Conservation (phyloP, 1,140 invertebrate genomes). For the Anadara kagoshimensis region DNA sequence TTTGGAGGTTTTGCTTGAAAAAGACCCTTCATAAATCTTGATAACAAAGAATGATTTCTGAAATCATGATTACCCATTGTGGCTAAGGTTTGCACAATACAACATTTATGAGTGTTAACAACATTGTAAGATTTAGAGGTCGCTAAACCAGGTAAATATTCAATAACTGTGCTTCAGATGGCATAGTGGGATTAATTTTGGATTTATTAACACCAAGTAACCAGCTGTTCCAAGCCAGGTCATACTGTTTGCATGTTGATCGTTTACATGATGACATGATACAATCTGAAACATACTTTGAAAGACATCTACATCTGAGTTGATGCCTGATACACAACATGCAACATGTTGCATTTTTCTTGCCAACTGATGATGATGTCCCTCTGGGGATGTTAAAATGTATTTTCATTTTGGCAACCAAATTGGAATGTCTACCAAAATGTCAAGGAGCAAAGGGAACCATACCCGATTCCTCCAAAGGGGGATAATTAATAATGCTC, state of each 20-base stretch:
- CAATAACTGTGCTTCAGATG: conserved; percentile 5
- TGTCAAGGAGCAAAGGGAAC: neutral
- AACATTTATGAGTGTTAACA: neutral
- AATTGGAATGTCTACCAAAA: neutral
- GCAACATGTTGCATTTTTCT: neutral
- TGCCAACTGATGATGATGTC: neutral
- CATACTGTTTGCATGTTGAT: no score
- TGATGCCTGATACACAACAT: neutral
- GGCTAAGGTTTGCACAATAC: no score
- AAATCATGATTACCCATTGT: no score
- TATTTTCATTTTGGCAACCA: no score
- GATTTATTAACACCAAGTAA: neutral
- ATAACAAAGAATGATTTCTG: no score
- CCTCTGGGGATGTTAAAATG: neutral
- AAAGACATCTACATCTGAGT: neutral
- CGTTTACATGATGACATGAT: neutral
- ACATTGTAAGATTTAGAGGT: neutral
- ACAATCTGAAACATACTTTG: neutral
- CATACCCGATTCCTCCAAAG: no score
- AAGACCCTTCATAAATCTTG: no score
- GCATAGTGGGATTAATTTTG: neutral
- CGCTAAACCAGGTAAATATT: neutral
- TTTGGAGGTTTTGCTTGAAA: no score
- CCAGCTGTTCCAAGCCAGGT: neutral
- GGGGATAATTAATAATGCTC: neutral